A percentile compares a stretch with the other conserved stretches of the same genome.
These are phyloP conservation scores for Pogonocherus hispidulus DNA, from an alignment of 2,888 invertebrate genomes.

Conservation along the genomic window DNA sequence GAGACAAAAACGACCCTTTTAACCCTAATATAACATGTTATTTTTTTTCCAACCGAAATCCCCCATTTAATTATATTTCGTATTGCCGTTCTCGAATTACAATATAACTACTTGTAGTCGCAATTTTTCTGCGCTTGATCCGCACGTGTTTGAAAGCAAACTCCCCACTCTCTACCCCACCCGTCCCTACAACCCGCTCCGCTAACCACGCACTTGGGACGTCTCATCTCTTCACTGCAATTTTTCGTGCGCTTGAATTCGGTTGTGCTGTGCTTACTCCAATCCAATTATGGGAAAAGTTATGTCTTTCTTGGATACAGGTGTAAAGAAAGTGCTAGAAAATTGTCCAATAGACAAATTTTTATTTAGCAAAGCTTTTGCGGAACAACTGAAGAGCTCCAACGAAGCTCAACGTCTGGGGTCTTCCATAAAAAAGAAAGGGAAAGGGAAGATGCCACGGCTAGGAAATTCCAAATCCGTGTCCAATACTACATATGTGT, in stretches of 20 bases:
- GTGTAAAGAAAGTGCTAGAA: slow-evolving; percentile 30
- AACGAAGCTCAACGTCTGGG: slow-evolving; percentile 33
- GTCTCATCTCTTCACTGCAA: no score
- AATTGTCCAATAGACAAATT: slow-evolving; percentile 31
- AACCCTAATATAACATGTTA: no score
- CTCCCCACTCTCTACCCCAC: neutral
- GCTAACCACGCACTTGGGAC: no score
- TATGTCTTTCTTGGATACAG: slow-evolving; percentile 24
- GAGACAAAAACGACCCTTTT: no score
- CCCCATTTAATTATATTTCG: slow-evolving; percentile 26
- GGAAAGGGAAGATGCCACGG: neutral
- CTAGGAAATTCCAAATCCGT: slow-evolving; percentile 7
- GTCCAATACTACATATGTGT: neutral
- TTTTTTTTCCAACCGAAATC: no score
- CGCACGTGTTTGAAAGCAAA: slow-evolving; percentile 21
- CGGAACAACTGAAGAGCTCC: slow-evolving; percentile 29
- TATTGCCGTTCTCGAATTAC: slow-evolving; percentile 29
- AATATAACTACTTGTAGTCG: slow-evolving; percentile 26
- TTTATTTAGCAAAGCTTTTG: slow-evolving; percentile 32
- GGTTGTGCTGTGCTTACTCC: no score
- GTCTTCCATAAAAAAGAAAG: slow-evolving; percentile 31
- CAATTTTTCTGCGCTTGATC: slow-evolving; percentile 23
- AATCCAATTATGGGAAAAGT: slow-evolving; percentile 1
- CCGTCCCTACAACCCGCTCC: no score
- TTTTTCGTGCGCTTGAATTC: no score